Evolutionary conservation across 2,888 invertebrate genomes (phyloP).

Genomic region (Parnassius orleans): DNA sequence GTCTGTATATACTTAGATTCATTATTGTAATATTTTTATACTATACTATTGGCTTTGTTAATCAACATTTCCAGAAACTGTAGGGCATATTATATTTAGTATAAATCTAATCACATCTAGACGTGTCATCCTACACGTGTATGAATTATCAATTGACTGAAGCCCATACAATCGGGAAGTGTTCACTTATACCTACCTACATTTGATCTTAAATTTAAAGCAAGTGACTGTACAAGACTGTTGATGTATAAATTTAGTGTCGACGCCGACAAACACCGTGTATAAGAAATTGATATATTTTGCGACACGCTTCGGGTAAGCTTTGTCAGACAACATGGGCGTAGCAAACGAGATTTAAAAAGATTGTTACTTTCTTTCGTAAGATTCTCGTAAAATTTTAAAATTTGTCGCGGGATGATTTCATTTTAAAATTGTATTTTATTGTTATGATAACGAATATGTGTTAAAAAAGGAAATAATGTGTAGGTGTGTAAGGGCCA

Average conservation of each 20-base stretch:
- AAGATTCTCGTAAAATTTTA: too few species aligned
- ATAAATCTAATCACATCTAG: conserved; percentile 2
- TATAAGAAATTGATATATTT: conserved; percentile 19
- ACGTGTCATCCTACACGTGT: too few species aligned
- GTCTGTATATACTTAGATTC: conserved; percentile 25
- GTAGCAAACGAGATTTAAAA: not conserved
- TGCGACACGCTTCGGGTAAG: conserved; percentile 37
- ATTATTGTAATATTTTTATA: conserved; percentile 27
- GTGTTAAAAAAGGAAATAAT: too few species aligned
- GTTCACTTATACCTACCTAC: conserved; percentile 9
- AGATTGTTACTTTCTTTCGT: not conserved
- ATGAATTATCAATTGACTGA: not conserved
- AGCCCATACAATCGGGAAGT: conserved; percentile 8
- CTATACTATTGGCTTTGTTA: conserved; percentile 21
- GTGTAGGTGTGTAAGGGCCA: too few species aligned
- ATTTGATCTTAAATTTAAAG: conserved; percentile 18
- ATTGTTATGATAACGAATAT: too few species aligned
- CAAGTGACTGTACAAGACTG: conserved; percentile 37
- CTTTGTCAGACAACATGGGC: not conserved
- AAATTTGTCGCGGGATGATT: too few species aligned
- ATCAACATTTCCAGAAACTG: conserved; percentile 4
- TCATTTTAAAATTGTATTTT: too few species aligned
- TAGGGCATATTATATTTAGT: conserved; percentile 3
- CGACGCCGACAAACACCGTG: not conserved
- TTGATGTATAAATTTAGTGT: conserved; percentile 7